phyloP scores from a whole-genome alignment of 1,140 invertebrate genomes.

The Spodoptera frugiperda region DNA sequence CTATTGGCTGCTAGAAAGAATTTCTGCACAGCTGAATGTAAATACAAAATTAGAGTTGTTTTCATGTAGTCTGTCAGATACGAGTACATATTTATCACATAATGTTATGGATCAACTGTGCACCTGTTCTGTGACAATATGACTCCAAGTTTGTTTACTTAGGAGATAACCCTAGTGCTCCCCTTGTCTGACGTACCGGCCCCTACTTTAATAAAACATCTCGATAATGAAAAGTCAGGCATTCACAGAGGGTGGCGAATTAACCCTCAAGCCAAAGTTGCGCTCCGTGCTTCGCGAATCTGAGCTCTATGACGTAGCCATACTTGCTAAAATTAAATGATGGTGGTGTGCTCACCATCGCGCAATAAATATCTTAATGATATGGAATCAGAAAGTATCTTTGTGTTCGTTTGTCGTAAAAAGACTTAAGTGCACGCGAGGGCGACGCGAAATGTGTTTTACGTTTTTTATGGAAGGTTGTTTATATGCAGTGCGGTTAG shows the following conservation, averaged over 20 bases:
- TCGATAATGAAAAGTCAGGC: constrained; percentile 86
- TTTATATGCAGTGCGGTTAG: constrained; percentile 47
- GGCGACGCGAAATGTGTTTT: constrained; percentile 58
- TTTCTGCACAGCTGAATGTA: too few species aligned
- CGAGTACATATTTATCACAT: neutral
- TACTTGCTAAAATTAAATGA: constrained; percentile 75
- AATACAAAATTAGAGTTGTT: too few species aligned
- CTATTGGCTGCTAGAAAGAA: too few species aligned
- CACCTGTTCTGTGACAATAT: neutral
- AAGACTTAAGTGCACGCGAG: constrained; percentile 57
- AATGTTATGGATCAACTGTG: neutral
- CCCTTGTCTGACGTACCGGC: constrained; percentile 64
- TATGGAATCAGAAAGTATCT: constrained; percentile 85
- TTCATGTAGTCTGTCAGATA: too few species aligned
- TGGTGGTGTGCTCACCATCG: constrained; percentile 57
- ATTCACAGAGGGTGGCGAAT: constrained; percentile 83
- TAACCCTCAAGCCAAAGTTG: constrained; percentile 67
- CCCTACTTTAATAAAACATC: constrained; percentile 86
- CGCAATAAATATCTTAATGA: constrained; percentile 85
- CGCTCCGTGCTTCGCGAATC: constrained; percentile 58
- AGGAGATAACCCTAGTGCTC: constrained; percentile 72
- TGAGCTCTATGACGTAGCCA: constrained; percentile 68
- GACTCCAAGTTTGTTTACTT: constrained; percentile 21
- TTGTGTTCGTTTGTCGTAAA: constrained; percentile 52
- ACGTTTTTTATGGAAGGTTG: constrained; percentile 56